phyloP scores from a whole-genome alignment of 2,797 vertebrate genomes.

The Lepus townsendii region DNA sequence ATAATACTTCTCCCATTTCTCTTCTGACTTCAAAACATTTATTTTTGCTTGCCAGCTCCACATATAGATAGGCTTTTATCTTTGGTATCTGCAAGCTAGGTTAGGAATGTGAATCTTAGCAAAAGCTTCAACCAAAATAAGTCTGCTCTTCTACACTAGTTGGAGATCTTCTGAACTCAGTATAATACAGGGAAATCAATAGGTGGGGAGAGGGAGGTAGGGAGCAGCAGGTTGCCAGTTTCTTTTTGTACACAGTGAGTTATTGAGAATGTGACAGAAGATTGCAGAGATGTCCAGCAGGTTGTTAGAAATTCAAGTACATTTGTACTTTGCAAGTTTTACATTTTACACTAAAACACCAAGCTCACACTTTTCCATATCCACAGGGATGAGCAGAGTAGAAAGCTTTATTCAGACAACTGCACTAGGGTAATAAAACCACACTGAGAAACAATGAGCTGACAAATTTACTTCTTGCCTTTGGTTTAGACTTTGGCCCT shows the following conservation, averaged over 20 bases:
- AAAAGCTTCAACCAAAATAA: conserved; percentile 55
- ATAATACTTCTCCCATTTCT: conserved; percentile 38
- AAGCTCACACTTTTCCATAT: conserved; percentile 29
- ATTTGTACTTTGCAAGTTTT: conserved; percentile 49
- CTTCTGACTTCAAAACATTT: not conserved
- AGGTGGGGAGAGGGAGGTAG: not conserved
- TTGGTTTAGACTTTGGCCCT: conserved; percentile 32
- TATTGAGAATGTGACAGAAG: conserved; percentile 46
- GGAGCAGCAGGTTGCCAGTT: not conserved
- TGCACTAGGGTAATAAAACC: not conserved
- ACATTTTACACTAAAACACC: conserved; percentile 1
- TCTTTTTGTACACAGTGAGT: conserved; percentile 30
- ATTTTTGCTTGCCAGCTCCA: not conserved
- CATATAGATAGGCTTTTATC: not conserved
- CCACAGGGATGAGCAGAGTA: not conserved
- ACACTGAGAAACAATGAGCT: conserved; percentile 54
- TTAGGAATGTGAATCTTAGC: not conserved
- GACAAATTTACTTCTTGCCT: conserved; percentile 17
- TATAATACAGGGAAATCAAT: conserved; percentile 24
- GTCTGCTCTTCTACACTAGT: conserved; percentile 33
- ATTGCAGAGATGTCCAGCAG: not conserved
- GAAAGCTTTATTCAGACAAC: conserved; percentile 46
- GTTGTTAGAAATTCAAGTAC: conserved; percentile 50
- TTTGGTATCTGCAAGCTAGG: not conserved
- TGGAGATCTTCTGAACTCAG: conserved; percentile 21